A percentile compares a stretch with the other conserved stretches of the same genome.
Evolutionary conservation across 92 coral and sea anemone species (phyloP).

Genomic region (Porites rus): DNA sequence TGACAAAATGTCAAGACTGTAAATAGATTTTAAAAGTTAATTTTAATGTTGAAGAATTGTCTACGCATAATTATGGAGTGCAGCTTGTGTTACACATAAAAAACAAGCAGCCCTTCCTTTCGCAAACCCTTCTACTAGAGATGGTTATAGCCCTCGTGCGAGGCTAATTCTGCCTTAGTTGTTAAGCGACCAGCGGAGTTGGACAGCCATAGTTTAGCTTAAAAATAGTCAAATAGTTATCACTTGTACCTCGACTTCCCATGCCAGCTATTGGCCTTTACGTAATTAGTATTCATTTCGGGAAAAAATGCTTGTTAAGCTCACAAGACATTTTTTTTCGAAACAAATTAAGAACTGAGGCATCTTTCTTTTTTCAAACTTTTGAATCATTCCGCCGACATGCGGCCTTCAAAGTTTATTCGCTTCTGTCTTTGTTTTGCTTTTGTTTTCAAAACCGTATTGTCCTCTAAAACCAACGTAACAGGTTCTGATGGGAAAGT

Average conservation of each 20-base stretch:
- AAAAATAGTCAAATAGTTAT: too few species aligned
- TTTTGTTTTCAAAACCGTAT: neutral
- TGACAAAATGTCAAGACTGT: neutral
- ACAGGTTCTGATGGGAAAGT: conserved; percentile 10
- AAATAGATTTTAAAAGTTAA: neutral
- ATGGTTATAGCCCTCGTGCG: too few species aligned
- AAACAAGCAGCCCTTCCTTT: too few species aligned
- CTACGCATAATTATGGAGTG: too few species aligned
- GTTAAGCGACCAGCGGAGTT: too few species aligned
- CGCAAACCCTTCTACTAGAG: too few species aligned
- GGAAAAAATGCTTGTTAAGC: neutral
- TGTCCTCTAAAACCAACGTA: neutral
- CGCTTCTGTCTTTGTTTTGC: conserved; percentile 6
- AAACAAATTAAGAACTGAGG: neutral
- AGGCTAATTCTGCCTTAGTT: too few species aligned
- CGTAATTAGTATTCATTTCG: neutral
- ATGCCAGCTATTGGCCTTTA: neutral
- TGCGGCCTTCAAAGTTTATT: neutral
- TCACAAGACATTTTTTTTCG: neutral
- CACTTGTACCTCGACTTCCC: too few species aligned
- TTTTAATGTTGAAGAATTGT: neutral
- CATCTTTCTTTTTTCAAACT: neutral
- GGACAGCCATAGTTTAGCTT: too few species aligned
- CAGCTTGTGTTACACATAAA: too few species aligned
- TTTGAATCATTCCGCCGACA: neutral